Base-by-base conservation (phyloP, 1,140 invertebrate species). In the Teleogryllus occipitalis region DNA sequence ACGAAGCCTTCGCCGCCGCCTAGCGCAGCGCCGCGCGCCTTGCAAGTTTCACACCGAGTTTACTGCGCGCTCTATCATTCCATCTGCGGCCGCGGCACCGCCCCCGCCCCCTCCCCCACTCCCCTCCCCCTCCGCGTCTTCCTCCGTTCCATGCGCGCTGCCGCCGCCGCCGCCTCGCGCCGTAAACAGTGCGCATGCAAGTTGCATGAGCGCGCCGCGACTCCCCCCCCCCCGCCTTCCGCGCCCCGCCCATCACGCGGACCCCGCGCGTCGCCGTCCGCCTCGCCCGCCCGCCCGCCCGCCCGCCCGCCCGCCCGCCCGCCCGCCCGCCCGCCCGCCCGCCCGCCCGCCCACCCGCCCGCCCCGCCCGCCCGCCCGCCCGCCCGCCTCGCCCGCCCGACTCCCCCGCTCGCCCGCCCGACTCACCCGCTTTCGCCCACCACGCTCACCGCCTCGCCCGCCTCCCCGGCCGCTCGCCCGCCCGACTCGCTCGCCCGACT, bases 211-310 rank as follows among this genome's bases (percentile, higher is more conserved):
- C 10, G 54, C 18, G 54, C 54, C 27, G 27, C 78, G 78, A 78
- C 27, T 15, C 73, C 49, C 47, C 1, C 27, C 27, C 49, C 75
- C 74, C 21, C 10, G 48, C 8, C 10, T 21, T 12, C 21, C 78
- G 77, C 78, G 77, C 48, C 79, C 79, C 74, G 46, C 72, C 49
- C 73, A 7, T 18, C 15, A 54, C 79, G 77, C 77, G 18, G 22
- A 47, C 48, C 39, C n/a, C n/a, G 22, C 15, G 78, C 39, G 27
- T 22, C 74, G 72, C 48, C 21, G 21, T 15, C 22, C 27, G 48
- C n/a, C 74, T n/a, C 27, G 27, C 27, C 27, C 5, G 1, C 5
- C 27, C 27, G 27, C 27, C 27, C 27, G 5, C 27, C 27, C 1
- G n/a, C n/a, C n/a, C n/a, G n/a, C n/a, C n/a, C n/a, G n/a, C n/a